Evolutionary conservation across 2,888 invertebrate species (phyloP).

Genomic region (Brenthis ino): DNA sequence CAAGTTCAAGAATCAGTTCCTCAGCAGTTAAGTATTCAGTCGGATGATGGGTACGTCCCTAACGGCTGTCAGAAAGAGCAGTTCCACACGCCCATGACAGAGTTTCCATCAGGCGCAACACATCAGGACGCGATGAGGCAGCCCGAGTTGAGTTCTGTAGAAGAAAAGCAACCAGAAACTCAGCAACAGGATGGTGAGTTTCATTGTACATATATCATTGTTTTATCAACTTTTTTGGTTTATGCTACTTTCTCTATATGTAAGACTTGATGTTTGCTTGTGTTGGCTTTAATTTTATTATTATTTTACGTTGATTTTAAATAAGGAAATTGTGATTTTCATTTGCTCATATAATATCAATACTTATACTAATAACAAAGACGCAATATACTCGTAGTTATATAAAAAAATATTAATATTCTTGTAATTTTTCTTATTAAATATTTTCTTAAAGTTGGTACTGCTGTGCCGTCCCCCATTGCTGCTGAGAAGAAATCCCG

Average conservation of each 20-base stretch:
- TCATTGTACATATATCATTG: not conserved
- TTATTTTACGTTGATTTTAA: not conserved
- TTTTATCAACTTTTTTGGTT: not conserved
- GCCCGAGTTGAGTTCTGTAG: conserved; percentile 70
- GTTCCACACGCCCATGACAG: conserved; percentile 73
- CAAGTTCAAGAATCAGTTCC: conserved; percentile 53
- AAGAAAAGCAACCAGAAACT: conserved; percentile 65
- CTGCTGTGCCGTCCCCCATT: conserved; percentile 72
- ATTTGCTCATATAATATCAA: not conserved
- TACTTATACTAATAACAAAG: no score
- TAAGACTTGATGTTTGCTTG: no score
- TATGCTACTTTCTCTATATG: not conserved
- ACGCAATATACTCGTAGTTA: no score
- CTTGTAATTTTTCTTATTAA: not conserved
- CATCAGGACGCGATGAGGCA: conserved; percentile 61
- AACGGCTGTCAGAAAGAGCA: conserved; percentile 69
- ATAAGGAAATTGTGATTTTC: not conserved
- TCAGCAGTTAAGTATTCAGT: conserved; percentile 59
- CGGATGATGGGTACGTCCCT: conserved; percentile 57
- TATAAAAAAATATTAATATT: no score
- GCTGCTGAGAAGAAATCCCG: conserved; percentile 70
- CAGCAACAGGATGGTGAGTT: conserved; percentile 62
- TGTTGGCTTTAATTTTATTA: no score
- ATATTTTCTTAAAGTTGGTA: conserved; percentile 50
- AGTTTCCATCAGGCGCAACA: conserved; percentile 62